Percentiles rank a stretch among this genome's conserved stretches.
Evolutionary conservation across 2,888 invertebrate species (phyloP).

Genomic region (Diabrotica balteata): DNA sequence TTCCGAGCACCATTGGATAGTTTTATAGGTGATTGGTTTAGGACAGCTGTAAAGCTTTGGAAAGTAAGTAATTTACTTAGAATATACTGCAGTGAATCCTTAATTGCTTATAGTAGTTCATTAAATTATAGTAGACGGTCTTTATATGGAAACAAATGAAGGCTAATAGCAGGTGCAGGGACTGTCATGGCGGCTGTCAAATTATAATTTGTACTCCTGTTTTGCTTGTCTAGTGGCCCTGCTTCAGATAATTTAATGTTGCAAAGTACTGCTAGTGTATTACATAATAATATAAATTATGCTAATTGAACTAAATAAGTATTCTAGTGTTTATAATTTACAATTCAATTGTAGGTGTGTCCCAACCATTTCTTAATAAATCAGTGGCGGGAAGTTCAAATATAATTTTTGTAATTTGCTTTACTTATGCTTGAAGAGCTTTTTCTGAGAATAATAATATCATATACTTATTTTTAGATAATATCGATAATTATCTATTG

Average conservation of each 20-base stretch:
- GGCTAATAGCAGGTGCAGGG: conserved; percentile 50
- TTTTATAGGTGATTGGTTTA: conserved; percentile 49
- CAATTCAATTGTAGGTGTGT: conserved; percentile 54
- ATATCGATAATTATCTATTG: too few species aligned
- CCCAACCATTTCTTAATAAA: conserved; percentile 51
- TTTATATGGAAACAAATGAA: conserved; percentile 32
- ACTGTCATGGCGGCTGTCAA: conserved; percentile 59
- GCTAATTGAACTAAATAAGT: neutral
- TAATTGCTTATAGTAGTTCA: neutral
- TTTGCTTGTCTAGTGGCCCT: conserved; percentile 11
- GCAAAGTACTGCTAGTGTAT: conserved; percentile 4
- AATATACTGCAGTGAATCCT: conserved; percentile 3
- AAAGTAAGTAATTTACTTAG: conserved; percentile 36
- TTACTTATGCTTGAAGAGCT: too few species aligned
- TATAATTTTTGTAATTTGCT: conserved; percentile 13
- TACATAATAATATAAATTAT: conserved; percentile 19
- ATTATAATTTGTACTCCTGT: conserved; percentile 45
- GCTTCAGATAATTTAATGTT: neutral
- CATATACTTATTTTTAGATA: too few species aligned
- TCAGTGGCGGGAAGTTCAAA: conserved; percentile 46
- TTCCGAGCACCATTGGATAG: conserved; percentile 55
- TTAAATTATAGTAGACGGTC: conserved; percentile 5
- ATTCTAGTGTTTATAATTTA: conserved; percentile 39
- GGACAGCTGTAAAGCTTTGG: conserved; percentile 47
- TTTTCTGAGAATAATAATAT: too few species aligned